A percentile compares a stretch with the other conserved stretches of the same genome.
Conservation (phyloP, 2,113 vertebrate genomes). For the Pandion haliaetus region DNA sequence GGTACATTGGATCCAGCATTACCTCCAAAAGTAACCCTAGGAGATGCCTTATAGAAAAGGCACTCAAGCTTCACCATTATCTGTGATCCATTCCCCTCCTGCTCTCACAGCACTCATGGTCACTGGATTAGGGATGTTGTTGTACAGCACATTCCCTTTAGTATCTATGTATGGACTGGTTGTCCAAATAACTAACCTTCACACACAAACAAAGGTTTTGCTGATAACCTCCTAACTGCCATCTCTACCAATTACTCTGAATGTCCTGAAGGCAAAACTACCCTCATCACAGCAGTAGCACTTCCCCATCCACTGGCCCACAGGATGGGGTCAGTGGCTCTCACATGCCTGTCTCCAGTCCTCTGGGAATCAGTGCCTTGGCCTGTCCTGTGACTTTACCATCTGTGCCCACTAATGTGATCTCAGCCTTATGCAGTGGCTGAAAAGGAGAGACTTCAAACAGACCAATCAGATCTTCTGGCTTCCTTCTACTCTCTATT, state of each 20-base stretch:
- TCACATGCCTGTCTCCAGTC: not conserved
- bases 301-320: not conserved
- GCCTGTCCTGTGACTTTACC: not conserved
- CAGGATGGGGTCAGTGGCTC: not conserved
- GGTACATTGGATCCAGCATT: not conserved
- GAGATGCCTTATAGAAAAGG: not conserved
- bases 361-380: not conserved
- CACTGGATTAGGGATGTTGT: not conserved
- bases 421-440: not conserved
- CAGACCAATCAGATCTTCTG: fast-evolving
- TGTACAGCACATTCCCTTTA: not conserved
- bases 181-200: not conserved
- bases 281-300: not conserved
- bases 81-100: not conserved
- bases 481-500: not conserved
- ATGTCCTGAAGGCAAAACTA: not conserved
- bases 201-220: not conserved
- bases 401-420: fast-evolving
- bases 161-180: not conserved
- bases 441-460: not conserved
- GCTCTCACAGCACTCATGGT: fast-evolving
- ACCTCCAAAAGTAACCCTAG: not conserved
- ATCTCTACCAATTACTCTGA: not conserved
- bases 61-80: not conserved
- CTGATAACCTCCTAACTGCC: not conserved